Evolutionary conservation across 2,113 vertebrate genomes (phyloP), one percentile per base, ranked within the genome.

Genomic region (Daubentonia madagascariensis): DNA sequence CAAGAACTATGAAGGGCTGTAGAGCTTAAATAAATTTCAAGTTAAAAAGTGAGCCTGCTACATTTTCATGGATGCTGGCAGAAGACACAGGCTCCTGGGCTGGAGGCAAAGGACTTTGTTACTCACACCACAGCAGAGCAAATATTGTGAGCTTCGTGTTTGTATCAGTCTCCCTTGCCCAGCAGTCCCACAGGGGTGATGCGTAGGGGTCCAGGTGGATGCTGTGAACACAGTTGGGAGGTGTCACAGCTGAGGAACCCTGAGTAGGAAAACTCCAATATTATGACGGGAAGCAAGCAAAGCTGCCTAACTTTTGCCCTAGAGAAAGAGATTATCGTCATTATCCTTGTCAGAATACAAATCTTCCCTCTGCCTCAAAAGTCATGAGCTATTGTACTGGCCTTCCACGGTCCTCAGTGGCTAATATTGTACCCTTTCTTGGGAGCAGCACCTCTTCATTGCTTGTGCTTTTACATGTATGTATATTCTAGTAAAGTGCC

Each of bases 291-390:
- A 32, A 12, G 10, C 32, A 50, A 45, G 54, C 18, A 85, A 78
- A 72, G 23, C 37, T 88, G 40, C 22, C 22, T 30, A 61, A n/a
- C n/a, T 81, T 79, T 89, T 92, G 30, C 18, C 30, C 35, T 57
- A 61, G 6, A 30, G 91, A 85, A 76, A 93, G 17, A 72, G 11
- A 75, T 28, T 93, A 43, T 37, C 57, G 52, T 94, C 81, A 80
- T 81, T 90, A 92, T 63, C 54, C 63, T 76, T 23, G 20, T 30
- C 52, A 73, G 78, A 59, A 91, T 75, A 75, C 28, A 40, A 83
- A 86, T 43, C 45, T 83, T 18, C 9, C 54, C 43, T 86, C 20
- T 45, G 54, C 37, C 23, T 3, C 20, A 45, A 25, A 40, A 75
- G 57, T 9, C 72, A 3, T 7, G 52, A 79, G 52, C 13, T 67